Conservation (phyloP, 1,140 invertebrate species). For the Holotrichia oblita region DNA sequence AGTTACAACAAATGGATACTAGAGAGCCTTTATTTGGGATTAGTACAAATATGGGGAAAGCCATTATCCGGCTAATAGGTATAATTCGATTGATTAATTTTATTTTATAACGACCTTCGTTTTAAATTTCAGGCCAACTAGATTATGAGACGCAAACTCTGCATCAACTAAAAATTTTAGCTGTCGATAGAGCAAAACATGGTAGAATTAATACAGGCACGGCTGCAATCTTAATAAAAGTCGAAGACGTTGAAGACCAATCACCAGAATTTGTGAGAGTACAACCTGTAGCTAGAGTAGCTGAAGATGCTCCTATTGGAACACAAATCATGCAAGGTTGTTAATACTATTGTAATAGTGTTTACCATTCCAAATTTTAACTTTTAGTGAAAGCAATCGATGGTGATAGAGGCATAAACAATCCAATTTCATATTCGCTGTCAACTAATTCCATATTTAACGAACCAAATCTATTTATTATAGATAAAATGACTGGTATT, state of each 20-base stretch:
- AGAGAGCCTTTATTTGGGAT: slow-evolving; percentile 83
- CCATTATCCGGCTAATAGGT: slow-evolving; percentile 81
- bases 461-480: slow-evolving; percentile 75
- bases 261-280: slow-evolving; percentile 90
- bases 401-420: slow-evolving; percentile 91
- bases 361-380: background rate
- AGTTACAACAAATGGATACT: slow-evolving; percentile 76
- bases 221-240: slow-evolving; percentile 86
- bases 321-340: slow-evolving; percentile 85
- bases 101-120: background rate
- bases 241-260: slow-evolving; percentile 89
- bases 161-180: slow-evolving; percentile 86
- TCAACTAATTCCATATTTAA: slow-evolving; percentile 78
- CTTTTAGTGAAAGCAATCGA: slow-evolving; percentile 87
- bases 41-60: slow-evolving; percentile 86
- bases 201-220: slow-evolving; percentile 85
- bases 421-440: slow-evolving; percentile 84
- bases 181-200: slow-evolving; percentile 85
- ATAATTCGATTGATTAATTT: background rate
- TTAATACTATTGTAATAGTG: too few relatives aligned
- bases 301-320: slow-evolving; percentile 84
- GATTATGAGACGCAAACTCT: slow-evolving; percentile 91
- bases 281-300: slow-evolving; percentile 85
- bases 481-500: slow-evolving; percentile 82
- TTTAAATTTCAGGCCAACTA: slow-evolving; percentile 62